phyloP scores from a whole-genome alignment of 2,797 vertebrate species.

The Phrynocephalus guinanensis region DNA sequence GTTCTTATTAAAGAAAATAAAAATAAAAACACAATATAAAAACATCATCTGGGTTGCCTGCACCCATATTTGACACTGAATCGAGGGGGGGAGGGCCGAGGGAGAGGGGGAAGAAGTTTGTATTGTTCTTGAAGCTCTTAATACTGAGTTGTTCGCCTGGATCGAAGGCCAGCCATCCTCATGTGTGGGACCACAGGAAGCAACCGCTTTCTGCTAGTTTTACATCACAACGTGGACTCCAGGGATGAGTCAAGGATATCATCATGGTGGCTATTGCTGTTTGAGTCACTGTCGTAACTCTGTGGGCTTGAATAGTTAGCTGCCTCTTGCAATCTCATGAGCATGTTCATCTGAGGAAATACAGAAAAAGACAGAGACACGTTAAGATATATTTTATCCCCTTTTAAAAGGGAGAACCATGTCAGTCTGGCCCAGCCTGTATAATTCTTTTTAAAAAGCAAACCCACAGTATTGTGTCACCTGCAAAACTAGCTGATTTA shows the following conservation, averaged over 20 bases:
- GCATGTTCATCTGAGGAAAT: conserved; percentile 93
- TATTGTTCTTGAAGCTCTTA: conserved; percentile 73
- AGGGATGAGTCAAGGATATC: conserved; percentile 95
- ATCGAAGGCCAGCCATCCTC: conserved; percentile 58
- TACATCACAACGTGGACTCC: conserved; percentile 91
- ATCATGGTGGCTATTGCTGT: conserved; percentile 96
- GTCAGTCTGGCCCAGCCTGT: too few relatives aligned
- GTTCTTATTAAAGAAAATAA: conserved; percentile 63
- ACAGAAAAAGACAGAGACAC: rapidly evolving
- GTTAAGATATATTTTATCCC: conserved; percentile 3
- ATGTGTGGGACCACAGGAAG: conserved; percentile 12
- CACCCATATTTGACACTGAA: conserved; percentile 79
- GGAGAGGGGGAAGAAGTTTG: conserved; percentile 34
- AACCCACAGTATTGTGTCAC: too few relatives aligned
- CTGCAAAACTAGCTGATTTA: too few relatives aligned
- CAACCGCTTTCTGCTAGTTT: not conserved
- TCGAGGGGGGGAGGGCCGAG: conserved; percentile 52
- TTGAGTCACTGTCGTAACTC: conserved; percentile 98
- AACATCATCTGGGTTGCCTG: conserved; percentile 80
- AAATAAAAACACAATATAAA: conserved; percentile 55
- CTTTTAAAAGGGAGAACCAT: too few relatives aligned
- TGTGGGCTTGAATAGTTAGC: conserved; percentile 96
- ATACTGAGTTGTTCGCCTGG: conserved; percentile 66
- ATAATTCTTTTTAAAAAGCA: too few relatives aligned
- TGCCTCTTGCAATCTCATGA: conserved; percentile 97